Base-by-base conservation (phyloP, 2,113 vertebrate species). In the Atractosteus spatula region DNA sequence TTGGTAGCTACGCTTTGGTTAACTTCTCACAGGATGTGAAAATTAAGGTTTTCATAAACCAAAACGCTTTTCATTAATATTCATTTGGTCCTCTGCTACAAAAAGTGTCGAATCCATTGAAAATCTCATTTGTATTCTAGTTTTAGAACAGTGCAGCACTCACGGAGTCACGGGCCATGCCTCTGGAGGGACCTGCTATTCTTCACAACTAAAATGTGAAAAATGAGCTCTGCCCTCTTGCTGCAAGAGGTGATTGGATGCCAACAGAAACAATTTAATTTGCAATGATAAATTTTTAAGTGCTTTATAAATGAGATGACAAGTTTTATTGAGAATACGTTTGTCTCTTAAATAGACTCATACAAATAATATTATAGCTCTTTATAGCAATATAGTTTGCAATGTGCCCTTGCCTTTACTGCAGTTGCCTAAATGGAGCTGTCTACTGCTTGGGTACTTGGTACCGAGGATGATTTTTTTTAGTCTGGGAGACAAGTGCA, bases 121-220 rank as follows among this genome's bases (percentile, higher is more conserved):
- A 74, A 62, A 74, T 41, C 64, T 68, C 55, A 73, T 59, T 17
- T 61, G 51, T n/a, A 17, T 57, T 62, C 68, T 57, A 61, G 43
- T 47, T n/a, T 62, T 44, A 45, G 54, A 66, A n/a, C 41, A 56
- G 47, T n/a, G 45, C 41, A 16, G 16, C 61, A 41, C 13, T 14
- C 7, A 51, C 44, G 61, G 66, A 74, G 43, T 68, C 56, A 68
- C 44, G 8, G 41, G 6, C n/a, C 51, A 45, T 17, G 41, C 17
- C 68, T 70, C 55, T 13, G 66, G 13, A 51, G 29, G 16, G 65
- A 68, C 43, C 64, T 41, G 17, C 11, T 57, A 55, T 61, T 59
- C 29, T 44, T 68, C 45, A 51, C 56, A 54, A 12, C 59, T 68
- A 51, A 59, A 57, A 72, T 59, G 47, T 66, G 62, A 29, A 66